Evolutionary conservation across 2,797 vertebrate species (phyloP), one percentile per base, ranked within the genome.

Genomic region (Rhynchonycteris naso): DNA sequence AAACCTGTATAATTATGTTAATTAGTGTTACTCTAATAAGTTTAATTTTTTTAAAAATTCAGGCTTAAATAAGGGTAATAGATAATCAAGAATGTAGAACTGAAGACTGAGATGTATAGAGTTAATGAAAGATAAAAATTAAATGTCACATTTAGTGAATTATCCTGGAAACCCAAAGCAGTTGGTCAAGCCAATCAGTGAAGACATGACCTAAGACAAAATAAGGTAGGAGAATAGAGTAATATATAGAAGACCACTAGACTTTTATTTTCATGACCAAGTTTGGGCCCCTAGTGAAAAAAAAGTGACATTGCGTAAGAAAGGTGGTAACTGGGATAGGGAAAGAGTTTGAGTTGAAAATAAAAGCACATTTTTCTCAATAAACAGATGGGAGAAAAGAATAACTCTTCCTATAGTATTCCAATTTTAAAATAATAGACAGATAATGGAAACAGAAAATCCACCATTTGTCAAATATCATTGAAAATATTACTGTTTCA

Each of bases 101-200:
- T 82, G 14, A 78, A 88, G 90, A 78, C 28, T 35, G 91, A 33
- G 16, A 35, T 50, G 43, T 88, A n/a, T 7, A 66, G 9, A 72
- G 35, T 72, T 33, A 78, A 61, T 35, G 26, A 83, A 82, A 86
- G 21, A 15, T 50, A 58, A 68, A 8, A 78, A 85, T 58, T 84
- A 52, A 91, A 71, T 80, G 28, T 66, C 82, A 81, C 19, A 4
- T 71, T 91, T 88, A 61, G 12, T 65, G 71, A 84, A 91, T 71
- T 94, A 30, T 4, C 52, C 58, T 91, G 38, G 26, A 96, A 93
- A 82, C 18, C 24, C 14, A 89, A 68, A 16, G 38, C 22, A 92
- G 19, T 52, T 50, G 21, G 10, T 71, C n/a, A 81, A 43, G 35
- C 35, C 52, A 93, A 59, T 68, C 63, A 43, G 0, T 52, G 7